Conservation (phyloP, 2,888 invertebrate genomes). For the Daptonema setosum region DNA sequence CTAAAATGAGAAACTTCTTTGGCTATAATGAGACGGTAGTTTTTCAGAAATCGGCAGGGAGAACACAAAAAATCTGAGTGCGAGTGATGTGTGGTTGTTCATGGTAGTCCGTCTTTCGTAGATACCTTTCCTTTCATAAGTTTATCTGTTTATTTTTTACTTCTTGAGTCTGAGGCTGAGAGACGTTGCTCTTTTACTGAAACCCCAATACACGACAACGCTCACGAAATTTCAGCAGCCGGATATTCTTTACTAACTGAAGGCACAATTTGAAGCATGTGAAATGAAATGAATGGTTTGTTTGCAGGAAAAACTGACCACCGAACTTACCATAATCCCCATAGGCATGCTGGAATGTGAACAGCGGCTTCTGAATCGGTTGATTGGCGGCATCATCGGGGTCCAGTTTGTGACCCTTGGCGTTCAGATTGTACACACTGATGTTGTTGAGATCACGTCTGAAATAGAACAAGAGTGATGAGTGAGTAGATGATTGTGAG, state of each 20-base stretch:
- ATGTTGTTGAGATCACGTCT: conserved; percentile 36
- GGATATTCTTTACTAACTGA: too few species aligned
- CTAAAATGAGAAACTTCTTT: conserved; percentile 18
- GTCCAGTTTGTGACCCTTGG: conserved; percentile 14
- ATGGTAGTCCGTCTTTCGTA: too few species aligned
- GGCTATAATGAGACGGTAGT: not conserved
- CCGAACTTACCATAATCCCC: conserved; percentile 43
- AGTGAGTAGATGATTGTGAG: not conserved
- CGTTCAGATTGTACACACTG: conserved; percentile 37
- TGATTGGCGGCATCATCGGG: conserved; percentile 42
- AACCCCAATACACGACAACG: too few species aligned
- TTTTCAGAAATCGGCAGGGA: too few species aligned
- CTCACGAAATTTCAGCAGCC: too few species aligned
- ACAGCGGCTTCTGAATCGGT: conserved; percentile 43
- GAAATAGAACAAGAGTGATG: conserved; percentile 7
- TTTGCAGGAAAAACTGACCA: not conserved
- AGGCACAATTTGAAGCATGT: not conserved
- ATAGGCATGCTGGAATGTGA: conserved; percentile 61
- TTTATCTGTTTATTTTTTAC: too few species aligned
- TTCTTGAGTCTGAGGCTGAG: too few species aligned
- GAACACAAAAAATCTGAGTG: too few species aligned
- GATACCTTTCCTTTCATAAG: too few species aligned
- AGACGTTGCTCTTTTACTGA: too few species aligned
- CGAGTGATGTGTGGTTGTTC: too few species aligned
- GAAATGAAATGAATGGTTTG: not conserved